A percentile compares a stretch with the other conserved stretches of the same genome.
phyloP scores from a whole-genome alignment of 2,888 invertebrate genomes.

The Drosophila imparisetae region DNA sequence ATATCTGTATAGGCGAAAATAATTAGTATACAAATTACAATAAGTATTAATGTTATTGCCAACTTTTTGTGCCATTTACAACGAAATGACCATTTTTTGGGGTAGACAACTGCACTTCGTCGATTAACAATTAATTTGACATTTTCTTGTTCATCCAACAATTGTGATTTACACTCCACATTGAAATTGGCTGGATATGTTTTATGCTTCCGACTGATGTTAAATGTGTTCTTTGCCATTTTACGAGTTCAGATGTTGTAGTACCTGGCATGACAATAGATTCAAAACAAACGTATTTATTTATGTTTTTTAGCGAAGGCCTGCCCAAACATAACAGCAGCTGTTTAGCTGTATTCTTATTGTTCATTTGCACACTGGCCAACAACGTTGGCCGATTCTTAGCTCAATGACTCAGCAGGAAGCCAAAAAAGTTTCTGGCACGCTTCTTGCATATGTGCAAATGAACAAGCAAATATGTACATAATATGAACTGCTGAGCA shows the following conservation, averaged over 20 bases:
- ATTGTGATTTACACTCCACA: slow-evolving; percentile 66
- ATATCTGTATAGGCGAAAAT: slow-evolving; percentile 82
- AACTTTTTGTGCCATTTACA: slow-evolving; percentile 82
- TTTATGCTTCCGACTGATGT: slow-evolving; percentile 68
- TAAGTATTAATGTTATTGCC: slow-evolving; percentile 73
- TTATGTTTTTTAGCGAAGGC: not conserved
- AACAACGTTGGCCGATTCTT: not conserved
- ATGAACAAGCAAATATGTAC: not conserved
- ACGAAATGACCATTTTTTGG: slow-evolving; percentile 55
- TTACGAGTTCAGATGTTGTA: slow-evolving; percentile 29
- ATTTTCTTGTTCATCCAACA: slow-evolving; percentile 69
- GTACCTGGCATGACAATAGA: slow-evolving; percentile 33
- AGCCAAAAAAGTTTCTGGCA: slow-evolving; percentile 1
- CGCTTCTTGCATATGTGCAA: not conserved
- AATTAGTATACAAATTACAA: slow-evolving; percentile 80
- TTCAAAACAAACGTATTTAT: slow-evolving; percentile 17
- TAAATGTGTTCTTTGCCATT: slow-evolving; percentile 68
- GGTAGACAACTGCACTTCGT: slow-evolving; percentile 51
- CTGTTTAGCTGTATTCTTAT: not conserved
- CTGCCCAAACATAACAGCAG: slow-evolving; percentile 1
- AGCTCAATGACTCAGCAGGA: slow-evolving; percentile 10
- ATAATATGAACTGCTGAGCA: not conserved
- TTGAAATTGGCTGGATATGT: slow-evolving; percentile 68
- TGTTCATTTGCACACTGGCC: slow-evolving; percentile 5
- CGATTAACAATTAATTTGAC: slow-evolving; percentile 70